phyloP scores from a whole-genome alignment of 92 coral and sea anemone species.

The Virgularia gustaviana region DNA sequence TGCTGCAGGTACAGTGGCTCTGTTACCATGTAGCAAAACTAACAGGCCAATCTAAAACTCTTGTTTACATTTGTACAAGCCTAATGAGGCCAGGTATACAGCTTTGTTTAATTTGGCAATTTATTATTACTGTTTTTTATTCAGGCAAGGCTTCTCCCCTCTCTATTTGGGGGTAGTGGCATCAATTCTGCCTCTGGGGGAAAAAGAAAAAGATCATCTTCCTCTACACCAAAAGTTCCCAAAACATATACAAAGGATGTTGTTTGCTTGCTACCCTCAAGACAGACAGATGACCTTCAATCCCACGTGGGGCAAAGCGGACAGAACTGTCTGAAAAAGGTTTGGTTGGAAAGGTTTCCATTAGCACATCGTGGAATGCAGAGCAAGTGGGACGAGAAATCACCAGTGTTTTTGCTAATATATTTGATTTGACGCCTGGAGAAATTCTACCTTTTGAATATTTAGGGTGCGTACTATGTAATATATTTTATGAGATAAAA shows the following conservation, averaged over 20 bases:
- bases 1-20: too few relatives aligned
- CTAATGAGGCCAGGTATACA: too few relatives aligned
- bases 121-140: too few relatives aligned
- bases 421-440: slow-evolving; percentile 1
- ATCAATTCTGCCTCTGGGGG: background rate
- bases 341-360: slow-evolving; percentile 3
- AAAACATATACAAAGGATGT: slow-evolving; percentile 4
- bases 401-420: background rate
- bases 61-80: too few relatives aligned
- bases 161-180: background rate
- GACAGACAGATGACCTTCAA: background rate
- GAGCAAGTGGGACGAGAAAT: background rate
- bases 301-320: background rate
- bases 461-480: background rate
- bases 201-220: background rate
- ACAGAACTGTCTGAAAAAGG: background rate
- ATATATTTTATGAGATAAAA: too few relatives aligned
- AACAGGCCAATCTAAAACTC: too few relatives aligned
- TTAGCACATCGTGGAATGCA: background rate
- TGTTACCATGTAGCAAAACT: too few relatives aligned
- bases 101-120: too few relatives aligned
- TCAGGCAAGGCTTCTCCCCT: slow-evolving; percentile 1
- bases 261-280: slow-evolving; percentile 2
- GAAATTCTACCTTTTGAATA: slow-evolving; percentile 8
- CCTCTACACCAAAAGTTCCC: background rate